Evolutionary conservation across 1,140 invertebrate genomes (phyloP), one percentile per base, ranked within the genome.

Genomic region (Amphibalanus amphitrite): DNA sequence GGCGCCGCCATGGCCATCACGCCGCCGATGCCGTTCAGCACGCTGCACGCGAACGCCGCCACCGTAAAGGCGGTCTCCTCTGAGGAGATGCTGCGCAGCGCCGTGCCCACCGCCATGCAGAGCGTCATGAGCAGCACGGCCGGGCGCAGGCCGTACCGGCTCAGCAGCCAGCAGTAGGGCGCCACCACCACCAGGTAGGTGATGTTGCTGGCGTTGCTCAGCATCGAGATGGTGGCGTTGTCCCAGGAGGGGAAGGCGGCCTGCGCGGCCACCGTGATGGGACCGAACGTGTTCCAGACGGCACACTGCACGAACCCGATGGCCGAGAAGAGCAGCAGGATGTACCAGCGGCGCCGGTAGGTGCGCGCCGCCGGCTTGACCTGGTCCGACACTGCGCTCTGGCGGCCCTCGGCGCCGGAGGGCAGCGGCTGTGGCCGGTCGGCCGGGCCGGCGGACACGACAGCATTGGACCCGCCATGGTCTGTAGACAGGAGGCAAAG

Each of bases 201-300:
- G 30, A 85, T 82, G 69, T 79, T 81, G 30, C 82, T 82, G 83
- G 83, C 84, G 74, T 83, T 82, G 28, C 79, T 80, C 26, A 84
- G 77, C 69, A 84, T 74, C 25, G 83, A 82, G 71, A 85, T 78
- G 6, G 79, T 78, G 0, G 77, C 78, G 72, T 79, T 77, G 20
- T 76, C 74, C 83, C 83, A 85, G 3, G 76, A 71, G 28, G 81
- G 81, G 76, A 82, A 84, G 6, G 82, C 82, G 70, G 76, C 75
- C 33, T 82, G 75, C 23, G 77, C 79, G 15, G 82, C 80, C 26
- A 76, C 74, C 1, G 82, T 78, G 67, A 85, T 83, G 8, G 83
- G 83, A 29, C 81, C 81, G 81, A 82, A 85, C 6, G 83, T 84
- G 75, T 84, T 84, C 83, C 83, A 84, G 10, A 83, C 74, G 67